Conservation (phyloP, 2,113 vertebrate species). For the Nipponia nippon region DNA sequence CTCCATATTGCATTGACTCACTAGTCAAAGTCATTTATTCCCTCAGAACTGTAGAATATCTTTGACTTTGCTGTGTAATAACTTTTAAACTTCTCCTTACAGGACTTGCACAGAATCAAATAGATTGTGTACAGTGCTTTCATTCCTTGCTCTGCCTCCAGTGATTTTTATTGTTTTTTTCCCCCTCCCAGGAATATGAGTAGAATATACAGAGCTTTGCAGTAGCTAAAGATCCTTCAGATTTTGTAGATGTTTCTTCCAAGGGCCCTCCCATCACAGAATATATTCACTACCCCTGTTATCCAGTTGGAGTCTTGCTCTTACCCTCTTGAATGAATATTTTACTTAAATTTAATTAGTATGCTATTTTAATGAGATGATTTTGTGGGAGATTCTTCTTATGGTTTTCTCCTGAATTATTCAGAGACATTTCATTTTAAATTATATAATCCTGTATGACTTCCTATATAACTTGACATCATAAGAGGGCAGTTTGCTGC, state of each 20-base stretch:
- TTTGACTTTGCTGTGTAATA: neutral
- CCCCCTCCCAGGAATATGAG: neutral
- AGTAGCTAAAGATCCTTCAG: neutral
- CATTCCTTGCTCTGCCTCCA: neutral
- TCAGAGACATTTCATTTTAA: neutral
- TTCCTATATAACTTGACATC: neutral
- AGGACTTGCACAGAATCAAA: neutral
- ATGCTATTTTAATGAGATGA: neutral
- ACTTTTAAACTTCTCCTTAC: neutral
- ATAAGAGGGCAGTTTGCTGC: neutral
- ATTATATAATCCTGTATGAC: neutral
- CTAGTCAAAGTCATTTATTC: neutral
- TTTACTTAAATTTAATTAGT: neutral
- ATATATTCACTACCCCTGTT: neutral
- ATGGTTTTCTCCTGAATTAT: neutral
- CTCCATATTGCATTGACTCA: fast-evolving
- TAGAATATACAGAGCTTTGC: neutral
- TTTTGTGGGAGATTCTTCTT: neutral
- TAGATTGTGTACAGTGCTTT: neutral
- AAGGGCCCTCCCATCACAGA: neutral
- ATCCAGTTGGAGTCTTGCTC: neutral
- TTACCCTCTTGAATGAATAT: neutral
- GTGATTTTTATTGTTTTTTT: neutral
- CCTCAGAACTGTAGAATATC: neutral
- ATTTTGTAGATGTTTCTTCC: neutral